phyloP scores from a whole-genome alignment of 2,113 vertebrate species.

The Corapipo altera region DNA sequence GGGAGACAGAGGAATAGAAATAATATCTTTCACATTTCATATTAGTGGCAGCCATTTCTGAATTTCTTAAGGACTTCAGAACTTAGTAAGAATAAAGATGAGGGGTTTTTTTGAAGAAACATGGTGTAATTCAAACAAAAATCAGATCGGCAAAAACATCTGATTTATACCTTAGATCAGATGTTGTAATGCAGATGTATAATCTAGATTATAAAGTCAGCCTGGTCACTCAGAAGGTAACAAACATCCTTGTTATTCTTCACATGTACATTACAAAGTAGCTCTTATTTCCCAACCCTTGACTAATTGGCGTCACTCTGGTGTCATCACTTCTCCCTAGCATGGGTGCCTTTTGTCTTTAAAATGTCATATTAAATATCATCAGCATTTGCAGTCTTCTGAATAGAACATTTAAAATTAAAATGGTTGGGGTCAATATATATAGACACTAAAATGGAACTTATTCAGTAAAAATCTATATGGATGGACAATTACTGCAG shows the following conservation, averaged over 20 bases:
- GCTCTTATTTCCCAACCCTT: not conserved
- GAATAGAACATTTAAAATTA: not conserved
- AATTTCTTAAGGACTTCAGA: not conserved
- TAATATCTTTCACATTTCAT: not conserved
- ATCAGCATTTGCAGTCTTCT: not conserved
- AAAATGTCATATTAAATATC: not conserved
- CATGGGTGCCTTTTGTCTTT: not conserved
- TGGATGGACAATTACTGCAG: constrained; percentile 3
- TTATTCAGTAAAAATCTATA: constrained; percentile 23
- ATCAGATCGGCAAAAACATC: not conserved
- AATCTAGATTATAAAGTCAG: not conserved
- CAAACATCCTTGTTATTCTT: not conserved
- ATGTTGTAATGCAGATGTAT: not conserved
- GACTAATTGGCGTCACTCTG: not conserved
- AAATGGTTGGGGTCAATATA: not conserved
- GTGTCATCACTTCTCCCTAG: not conserved
- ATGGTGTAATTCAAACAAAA: not conserved
- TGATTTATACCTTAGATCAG: not conserved
- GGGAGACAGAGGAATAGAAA: not conserved
- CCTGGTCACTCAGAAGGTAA: not conserved
- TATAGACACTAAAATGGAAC: not conserved
- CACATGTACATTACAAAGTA: not conserved
- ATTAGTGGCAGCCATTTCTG: not conserved
- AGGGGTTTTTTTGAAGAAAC: not conserved
- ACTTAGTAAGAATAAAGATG: not conserved